Base-by-base conservation (phyloP, 1,140 invertebrate genomes). In the Polyergus mexicanus region DNA sequence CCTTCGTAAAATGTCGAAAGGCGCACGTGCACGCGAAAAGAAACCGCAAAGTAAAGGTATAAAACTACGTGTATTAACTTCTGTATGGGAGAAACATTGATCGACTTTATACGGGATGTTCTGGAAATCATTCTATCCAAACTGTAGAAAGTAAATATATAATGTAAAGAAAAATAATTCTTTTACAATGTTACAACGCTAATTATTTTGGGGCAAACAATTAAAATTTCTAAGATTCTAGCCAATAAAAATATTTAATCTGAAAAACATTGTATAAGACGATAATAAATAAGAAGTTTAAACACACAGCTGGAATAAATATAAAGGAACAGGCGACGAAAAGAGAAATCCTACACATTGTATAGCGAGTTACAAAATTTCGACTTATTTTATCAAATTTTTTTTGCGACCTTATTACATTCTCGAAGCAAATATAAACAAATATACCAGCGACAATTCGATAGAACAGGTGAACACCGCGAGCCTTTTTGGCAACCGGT, bases 11-110 rank as follows among this genome's bases (percentile, higher is more conserved):
- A 81, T 35, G 58, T 77, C 47, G 2, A 54, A 41, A 77, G 75
- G 41, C 87, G 89, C 90, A 90, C 91, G 90, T 92, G 91, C 88
- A 41, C 85, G 51, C 19, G 16, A 77, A 62, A 89, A 62, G 75
- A 91, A 92, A 91, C 92, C 90, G 80, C 90, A 92, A 92, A 87
- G 85, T 88, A 84, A 88, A 88, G 89, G 56, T 44, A 51, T 51
- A 66, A 83, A 88, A 78, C 62, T 81, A 62, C 44, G 35, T 71
- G 28, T 69, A 54, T 60, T 81, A 81, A 71, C 13, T 72, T 81
- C 19, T 72, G 11, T 25, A 22, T 41, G 19, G 10, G 62, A 22
- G 28, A 72, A 16, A 74, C 38, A 58, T 75, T 11, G 32, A 72
- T 80, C 3, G 28, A 5, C 1, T 22, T 44, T 51, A 35, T 13